Conservation (phyloP, 2,888 invertebrate genomes). For the Heliconius ethilla region DNA sequence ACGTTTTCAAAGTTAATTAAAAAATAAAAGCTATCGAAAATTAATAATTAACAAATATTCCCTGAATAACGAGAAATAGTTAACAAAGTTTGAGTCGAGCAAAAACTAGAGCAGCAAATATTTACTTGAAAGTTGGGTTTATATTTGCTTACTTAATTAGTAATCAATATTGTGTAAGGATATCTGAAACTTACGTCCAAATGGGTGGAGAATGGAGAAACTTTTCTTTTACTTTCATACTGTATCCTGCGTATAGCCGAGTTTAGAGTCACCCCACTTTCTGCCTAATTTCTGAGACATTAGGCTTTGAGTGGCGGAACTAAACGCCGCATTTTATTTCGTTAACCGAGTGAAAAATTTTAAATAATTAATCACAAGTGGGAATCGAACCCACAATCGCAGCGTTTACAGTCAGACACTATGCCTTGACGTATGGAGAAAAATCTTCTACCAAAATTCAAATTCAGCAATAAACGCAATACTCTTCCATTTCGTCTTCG, state of each 20-base stretch:
- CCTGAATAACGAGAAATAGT: neutral
- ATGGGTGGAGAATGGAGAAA: neutral
- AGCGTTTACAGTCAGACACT: too few species aligned
- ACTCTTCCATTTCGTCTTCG: neutral
- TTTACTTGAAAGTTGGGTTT: slow-evolving; percentile 7
- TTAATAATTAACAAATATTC: neutral
- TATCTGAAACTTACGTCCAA: neutral
- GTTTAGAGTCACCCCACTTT: neutral
- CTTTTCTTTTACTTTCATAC: too few species aligned
- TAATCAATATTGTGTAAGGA: neutral
- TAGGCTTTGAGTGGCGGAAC: neutral
- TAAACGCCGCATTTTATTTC: neutral
- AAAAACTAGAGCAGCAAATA: neutral
- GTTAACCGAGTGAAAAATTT: neutral
- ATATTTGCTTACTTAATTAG: slow-evolving; percentile 13
- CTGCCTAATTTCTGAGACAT: too few species aligned
- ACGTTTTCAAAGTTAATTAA: neutral
- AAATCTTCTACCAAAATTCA: neutral
- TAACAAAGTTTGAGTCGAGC: neutral
- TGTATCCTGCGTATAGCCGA: too few species aligned
- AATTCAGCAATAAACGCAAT: neutral
- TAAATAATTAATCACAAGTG: neutral
- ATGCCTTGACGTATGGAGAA: too few species aligned
- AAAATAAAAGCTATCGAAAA: neutral
- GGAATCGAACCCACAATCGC: neutral